A percentile compares a stretch with the other conserved stretches of the same genome.
Evolutionary conservation across 2,888 invertebrate species (phyloP).

Genomic region (Luperina nickerlii): DNA sequence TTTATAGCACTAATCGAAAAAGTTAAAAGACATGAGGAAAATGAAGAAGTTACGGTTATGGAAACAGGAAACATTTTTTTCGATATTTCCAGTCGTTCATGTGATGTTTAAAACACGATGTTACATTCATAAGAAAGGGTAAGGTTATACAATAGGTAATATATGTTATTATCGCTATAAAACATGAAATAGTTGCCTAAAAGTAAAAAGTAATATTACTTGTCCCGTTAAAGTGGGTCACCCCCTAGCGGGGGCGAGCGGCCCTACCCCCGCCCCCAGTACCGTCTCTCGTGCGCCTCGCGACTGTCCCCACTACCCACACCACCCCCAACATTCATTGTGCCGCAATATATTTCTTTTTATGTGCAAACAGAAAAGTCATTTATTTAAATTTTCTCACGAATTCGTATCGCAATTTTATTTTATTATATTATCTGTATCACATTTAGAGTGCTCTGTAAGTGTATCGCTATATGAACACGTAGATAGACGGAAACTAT

Average conservation of each 20-base stretch:
- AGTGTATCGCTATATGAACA: slow-evolving; percentile 75
- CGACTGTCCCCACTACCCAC: slow-evolving; percentile 84
- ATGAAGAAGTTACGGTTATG: slow-evolving; percentile 8
- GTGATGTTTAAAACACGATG: slow-evolving; percentile 6
- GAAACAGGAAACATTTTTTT: slow-evolving; percentile 29
- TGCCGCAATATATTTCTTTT: slow-evolving; percentile 91
- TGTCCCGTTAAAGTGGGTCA: slow-evolving; percentile 91
- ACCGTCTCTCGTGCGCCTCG: slow-evolving; percentile 83
- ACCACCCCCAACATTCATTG: slow-evolving; percentile 89
- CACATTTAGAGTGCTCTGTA: slow-evolving; percentile 86
- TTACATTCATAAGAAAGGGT: slow-evolving; percentile 59
- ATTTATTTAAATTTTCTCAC: slow-evolving; percentile 91
- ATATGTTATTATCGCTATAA: slow-evolving; percentile 88
- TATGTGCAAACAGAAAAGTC: slow-evolving; percentile 91
- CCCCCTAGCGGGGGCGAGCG: slow-evolving; percentile 79
- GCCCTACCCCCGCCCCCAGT: slow-evolving; percentile 70
- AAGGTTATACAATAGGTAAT: slow-evolving; percentile 76
- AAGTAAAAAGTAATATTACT: slow-evolving; percentile 91
- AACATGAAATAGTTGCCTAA: slow-evolving; percentile 91
- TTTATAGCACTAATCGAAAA: slow-evolving; percentile 12
- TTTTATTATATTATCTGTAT: slow-evolving; percentile 90
- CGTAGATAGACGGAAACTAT: slow-evolving; percentile 60
- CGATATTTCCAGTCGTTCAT: slow-evolving; percentile 8
- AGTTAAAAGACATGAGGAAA: slow-evolving; percentile 8
- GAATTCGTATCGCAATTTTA: slow-evolving; percentile 90